Evolutionary conservation across 2,888 invertebrate species (phyloP).

Genomic region (Cataglyphis livida): DNA sequence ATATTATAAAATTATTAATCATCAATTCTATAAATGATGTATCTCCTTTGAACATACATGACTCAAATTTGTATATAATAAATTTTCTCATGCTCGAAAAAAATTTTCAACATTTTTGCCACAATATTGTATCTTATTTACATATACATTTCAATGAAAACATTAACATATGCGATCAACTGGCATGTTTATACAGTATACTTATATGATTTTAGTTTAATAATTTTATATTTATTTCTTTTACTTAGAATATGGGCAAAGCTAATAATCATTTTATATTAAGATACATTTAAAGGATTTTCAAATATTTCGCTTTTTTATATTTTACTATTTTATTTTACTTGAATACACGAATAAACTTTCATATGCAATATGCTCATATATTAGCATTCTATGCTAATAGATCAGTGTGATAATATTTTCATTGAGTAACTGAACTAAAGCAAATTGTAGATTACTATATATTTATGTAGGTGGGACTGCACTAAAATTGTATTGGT

Average conservation of each 20-base stretch:
- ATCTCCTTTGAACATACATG: conserved; percentile 3
- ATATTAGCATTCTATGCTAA: conserved; percentile 17
- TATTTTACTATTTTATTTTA: background rate
- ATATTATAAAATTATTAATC: conserved; percentile 5
- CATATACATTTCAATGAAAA: conserved; percentile 53
- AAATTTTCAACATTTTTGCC: conserved; percentile 36
- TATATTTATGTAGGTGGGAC: conserved; percentile 48
- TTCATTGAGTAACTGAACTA: conserved; percentile 56
- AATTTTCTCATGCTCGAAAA: background rate
- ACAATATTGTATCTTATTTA: conserved; percentile 53
- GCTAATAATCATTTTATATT: conserved; percentile 2
- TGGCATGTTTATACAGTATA: background rate
- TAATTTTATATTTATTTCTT: conserved; percentile 22
- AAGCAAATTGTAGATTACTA: conserved; percentile 47
- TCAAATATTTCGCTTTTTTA: background rate
- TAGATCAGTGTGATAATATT: conserved; percentile 50
- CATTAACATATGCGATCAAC: conserved; percentile 44
- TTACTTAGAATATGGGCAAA: background rate
- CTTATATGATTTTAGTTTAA: background rate
- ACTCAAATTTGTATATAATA: conserved; percentile 15
- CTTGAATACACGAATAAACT: conserved; percentile 1
- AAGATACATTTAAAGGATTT: conserved; percentile 4
- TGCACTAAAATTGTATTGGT: conserved; percentile 45
- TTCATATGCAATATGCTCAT: background rate
- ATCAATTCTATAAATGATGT: conserved; percentile 14